phyloP scores from a whole-genome alignment of 1,140 invertebrate species.

The Coptotermes formosanus region DNA sequence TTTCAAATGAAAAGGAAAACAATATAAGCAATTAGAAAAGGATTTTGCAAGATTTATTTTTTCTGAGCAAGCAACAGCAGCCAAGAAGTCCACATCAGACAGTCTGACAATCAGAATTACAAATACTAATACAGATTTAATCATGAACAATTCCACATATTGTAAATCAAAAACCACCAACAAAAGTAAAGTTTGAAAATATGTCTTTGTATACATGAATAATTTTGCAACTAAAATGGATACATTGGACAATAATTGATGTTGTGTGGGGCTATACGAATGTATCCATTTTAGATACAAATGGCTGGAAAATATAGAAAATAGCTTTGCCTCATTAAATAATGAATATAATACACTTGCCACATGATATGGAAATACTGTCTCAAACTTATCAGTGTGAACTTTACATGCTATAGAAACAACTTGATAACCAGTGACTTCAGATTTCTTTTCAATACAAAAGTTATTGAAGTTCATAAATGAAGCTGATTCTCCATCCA shows the following conservation, averaged over 20 bases:
- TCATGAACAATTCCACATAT: background rate
- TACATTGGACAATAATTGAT: background rate
- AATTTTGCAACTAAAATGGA: background rate
- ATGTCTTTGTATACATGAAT: background rate
- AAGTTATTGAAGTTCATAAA: no score
- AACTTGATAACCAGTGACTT: constrained; percentile 4
- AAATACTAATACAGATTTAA: background rate
- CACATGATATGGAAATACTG: background rate
- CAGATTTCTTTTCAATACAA: background rate
- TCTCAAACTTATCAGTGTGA: background rate
- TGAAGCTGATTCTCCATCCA: no score
- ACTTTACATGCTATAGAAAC: background rate
- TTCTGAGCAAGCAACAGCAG: background rate
- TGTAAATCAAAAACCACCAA: background rate
- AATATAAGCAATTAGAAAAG: background rate
- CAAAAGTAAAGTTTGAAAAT: background rate
- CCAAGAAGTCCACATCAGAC: background rate
- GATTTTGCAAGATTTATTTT: background rate
- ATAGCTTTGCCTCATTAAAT: background rate
- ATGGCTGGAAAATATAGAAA: background rate
- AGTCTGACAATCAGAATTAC: background rate
- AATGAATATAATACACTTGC: background rate
- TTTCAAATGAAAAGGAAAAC: no score
- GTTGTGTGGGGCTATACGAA: background rate
- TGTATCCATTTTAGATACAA: constrained; percentile 17